Percentiles rank a stretch among this genome's conserved stretches.
Conservation (phyloP, 2,113 vertebrate species). For the Anolis sagrei region DNA sequence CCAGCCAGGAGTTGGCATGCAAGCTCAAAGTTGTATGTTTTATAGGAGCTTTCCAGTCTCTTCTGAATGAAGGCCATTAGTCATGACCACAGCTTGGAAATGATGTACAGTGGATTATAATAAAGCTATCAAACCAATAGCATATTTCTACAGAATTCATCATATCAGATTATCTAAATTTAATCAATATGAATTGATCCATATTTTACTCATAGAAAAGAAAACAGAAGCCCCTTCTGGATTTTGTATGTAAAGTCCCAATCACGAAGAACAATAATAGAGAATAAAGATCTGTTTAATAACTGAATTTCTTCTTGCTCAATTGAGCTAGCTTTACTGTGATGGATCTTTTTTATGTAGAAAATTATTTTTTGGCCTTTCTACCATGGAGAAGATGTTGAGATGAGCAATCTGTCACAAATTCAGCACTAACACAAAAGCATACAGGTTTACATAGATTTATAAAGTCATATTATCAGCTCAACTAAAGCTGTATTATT, state of each 20-base stretch:
- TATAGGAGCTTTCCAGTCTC: not conserved
- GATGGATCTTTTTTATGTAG: not conserved
- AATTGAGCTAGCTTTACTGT: not conserved
- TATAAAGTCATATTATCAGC: too few species aligned
- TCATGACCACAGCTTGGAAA: too few species aligned
- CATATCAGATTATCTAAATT: not conserved
- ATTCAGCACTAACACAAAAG: too few species aligned
- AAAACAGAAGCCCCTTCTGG: not conserved
- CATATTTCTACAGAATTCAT: too few species aligned
- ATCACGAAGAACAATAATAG: not conserved
- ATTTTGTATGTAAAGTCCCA: not conserved
- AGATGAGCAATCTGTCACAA: too few species aligned
- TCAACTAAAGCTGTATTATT: too few species aligned
- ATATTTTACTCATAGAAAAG: not conserved
- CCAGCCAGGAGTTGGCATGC: not conserved
- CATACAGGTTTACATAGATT: too few species aligned
- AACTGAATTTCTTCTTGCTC: not conserved
- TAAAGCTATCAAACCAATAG: too few species aligned
- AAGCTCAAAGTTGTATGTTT: not conserved
- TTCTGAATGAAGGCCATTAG: not conserved
- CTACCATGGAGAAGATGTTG: too few species aligned
- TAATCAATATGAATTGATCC: not conserved
- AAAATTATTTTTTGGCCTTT: too few species aligned
- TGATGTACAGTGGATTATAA: too few species aligned
- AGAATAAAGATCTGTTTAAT: too few species aligned